Base-by-base conservation (phyloP, 2,797 vertebrate species). In the Melanotaenia nigrans region DNA sequence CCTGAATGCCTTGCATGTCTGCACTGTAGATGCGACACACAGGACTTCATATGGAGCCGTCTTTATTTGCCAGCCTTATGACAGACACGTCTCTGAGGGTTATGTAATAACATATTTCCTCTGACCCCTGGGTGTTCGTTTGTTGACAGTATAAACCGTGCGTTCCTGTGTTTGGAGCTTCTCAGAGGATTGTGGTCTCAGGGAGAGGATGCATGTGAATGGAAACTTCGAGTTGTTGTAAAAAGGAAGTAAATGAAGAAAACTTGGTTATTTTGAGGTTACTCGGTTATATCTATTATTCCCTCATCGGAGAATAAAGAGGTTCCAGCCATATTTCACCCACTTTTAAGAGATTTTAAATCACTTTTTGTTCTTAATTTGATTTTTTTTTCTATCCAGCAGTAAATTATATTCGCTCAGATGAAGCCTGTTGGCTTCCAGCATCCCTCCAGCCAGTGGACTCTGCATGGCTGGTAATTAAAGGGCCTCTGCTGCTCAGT, bases 71-170 rank as follows among this genome's bases (percentile, higher is more conserved):
- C 8, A 49, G 14, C 24, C 9, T 24, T 13, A 20, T 22, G 12
- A 42, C 54, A 59, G 59, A 28, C 20, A 11, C 8, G 20, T 56
- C 10, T 32, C 35, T 25, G 12, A 20, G 22, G 5, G 6, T 62
- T n/a, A 55, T 16, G 25, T 36, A 30, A 73, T 25, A 22, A 3
- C n/a, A 6, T 25, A 60, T 3, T 14, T 45, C 4, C 35, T 42
- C 3, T 42, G 14, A 54, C 42, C 4, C 36, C 38, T 25, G 18
- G 25, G 22, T 16, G 28, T 59, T 82, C 61, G 61, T 57, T 0
- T 84, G 69, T 83, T 84, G 78, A 80, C 85, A 67, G 77, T 77
- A 79, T 11, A 82, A 62, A 36, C 9, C 77, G 11, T 6, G 51
- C 45, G 59, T 24, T 30, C 67, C 0, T 36, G 54, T 66, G 58